Base-by-base conservation (phyloP, 2,113 vertebrate species). In the Hypomesus transpacificus region DNA sequence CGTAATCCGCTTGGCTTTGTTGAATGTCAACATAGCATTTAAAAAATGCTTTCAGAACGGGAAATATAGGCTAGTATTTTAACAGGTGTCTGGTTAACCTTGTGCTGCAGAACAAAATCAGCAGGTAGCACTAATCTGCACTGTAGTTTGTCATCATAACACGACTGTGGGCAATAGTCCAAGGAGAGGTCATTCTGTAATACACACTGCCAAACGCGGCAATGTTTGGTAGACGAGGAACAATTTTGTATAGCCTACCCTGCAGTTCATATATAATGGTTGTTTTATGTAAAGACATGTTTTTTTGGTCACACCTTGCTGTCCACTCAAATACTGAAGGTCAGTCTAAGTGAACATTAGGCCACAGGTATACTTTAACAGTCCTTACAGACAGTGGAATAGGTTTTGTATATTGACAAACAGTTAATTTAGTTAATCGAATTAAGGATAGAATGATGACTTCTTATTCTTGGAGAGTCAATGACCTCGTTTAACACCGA, bases 111-210 rank as follows among this genome's bases (percentile, higher is more conserved):
- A 21, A 31, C 4, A 24, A 65, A 14, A 14, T 8, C 3, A 6
- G 52, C 51, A 65, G 51, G 61, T 65, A 34, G 11, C 75, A 18
- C 52, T 64, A 14, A 24, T 9, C 60, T 71, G 16, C 26, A 50
- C 26, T 21, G 65, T 4, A 14, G 52, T 46, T 46, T 52, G 67
- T 68, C 66, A 18, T 57, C 31, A 62, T 14, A 60, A 69, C 50
- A 51, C 7, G 16, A 57, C 76, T 68, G 78, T 80, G 82, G 82
- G 81, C 69, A 81, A 75, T 73, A 77, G 72, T 85, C 80, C 80
- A 86, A 82, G 26, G 76, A 82, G 77, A 89, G 84, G 87, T 85
- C 86, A 80, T 75, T 73, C 71, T 77, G 9, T 66, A 46, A 74
- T 74, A 66, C 18, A 1, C n/a, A 66, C 9, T 2, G 14, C 39